These are phyloP conservation scores for Reinhardtius hippoglossoides DNA, from an alignment of 2,113 vertebrate species.

Conservation along the genomic window DNA sequence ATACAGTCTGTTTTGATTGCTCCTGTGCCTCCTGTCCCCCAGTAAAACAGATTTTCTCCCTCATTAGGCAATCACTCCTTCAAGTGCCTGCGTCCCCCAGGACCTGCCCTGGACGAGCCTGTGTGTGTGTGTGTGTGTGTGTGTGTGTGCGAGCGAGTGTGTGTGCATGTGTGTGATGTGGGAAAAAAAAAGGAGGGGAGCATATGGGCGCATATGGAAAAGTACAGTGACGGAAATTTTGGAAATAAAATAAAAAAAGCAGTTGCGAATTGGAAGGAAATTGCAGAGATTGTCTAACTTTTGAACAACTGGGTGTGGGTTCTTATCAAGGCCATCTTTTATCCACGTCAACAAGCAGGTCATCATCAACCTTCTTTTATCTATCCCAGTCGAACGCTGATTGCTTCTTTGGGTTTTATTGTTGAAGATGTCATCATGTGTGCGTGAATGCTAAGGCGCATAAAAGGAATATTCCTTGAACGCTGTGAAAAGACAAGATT, in stretches of 20 bases:
- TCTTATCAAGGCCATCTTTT: conserved; percentile 14
- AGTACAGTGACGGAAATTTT: conserved; percentile 9
- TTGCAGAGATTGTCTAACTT: not conserved
- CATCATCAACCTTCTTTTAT: conserved; percentile 29
- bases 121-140: conserved; percentile 13
- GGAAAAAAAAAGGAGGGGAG: not conserved
- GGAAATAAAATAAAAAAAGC: not conserved
- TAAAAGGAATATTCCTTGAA: conserved; percentile 40
- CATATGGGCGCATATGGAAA: conserved; percentile 38
- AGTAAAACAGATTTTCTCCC: conserved; percentile 79
- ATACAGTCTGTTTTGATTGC: conserved; percentile 78
- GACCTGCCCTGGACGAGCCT: conserved; percentile 63
- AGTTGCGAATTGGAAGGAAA: conserved; percentile 10
- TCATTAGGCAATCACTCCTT: conserved; percentile 81
- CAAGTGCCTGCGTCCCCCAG: conserved; percentile 73
- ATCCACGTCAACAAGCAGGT: conserved; percentile 5
- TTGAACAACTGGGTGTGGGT: not conserved
- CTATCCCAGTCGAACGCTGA: conserved; percentile 35
- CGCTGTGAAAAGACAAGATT: conserved; percentile 25
- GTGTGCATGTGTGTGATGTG: conserved; percentile 27
- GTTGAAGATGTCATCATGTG: conserved; percentile 50
- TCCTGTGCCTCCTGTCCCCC: conserved; percentile 67
- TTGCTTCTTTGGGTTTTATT: conserved; percentile 59
- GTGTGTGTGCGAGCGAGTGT: conserved; percentile 22
- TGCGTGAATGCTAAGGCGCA: conserved; percentile 44